Conservation (phyloP, 2,797 vertebrate genomes). For the Alosa sapidissima region DNA sequence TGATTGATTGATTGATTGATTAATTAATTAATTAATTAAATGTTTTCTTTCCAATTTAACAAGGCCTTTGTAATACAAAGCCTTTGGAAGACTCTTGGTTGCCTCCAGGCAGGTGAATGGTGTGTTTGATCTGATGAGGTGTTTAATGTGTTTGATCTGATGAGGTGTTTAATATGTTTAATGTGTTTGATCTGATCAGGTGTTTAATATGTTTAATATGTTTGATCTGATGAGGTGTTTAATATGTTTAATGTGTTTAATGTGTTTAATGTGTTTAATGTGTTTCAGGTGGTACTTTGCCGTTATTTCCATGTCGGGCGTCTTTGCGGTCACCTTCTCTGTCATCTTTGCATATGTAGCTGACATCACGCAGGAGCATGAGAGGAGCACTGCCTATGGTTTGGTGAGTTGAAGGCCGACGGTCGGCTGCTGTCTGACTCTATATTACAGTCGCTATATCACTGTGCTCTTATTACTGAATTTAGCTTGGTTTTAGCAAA, state of each 20-base stretch:
- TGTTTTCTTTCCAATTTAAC: not conserved
- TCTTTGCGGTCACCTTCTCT: constrained; percentile 91
- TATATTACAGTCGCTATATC: not conserved
- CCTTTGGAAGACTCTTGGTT: too few relatives aligned
- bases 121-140: not conserved
- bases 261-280: too few relatives aligned
- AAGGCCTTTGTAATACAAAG: not conserved
- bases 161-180: too few relatives aligned
- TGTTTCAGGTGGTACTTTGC: constrained; percentile 97
- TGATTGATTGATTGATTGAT: too few relatives aligned
- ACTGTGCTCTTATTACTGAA: not conserved
- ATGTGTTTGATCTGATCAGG: too few relatives aligned
- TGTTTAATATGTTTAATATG: too few relatives aligned
- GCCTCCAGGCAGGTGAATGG: too few relatives aligned
- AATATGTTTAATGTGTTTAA: too few relatives aligned
- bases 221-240: too few relatives aligned
- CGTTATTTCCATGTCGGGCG: constrained; percentile 91
- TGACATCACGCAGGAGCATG: constrained; percentile 90
- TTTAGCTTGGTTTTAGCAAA: not conserved
- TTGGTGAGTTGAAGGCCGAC: constrained; percentile 74
- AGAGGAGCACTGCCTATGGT: constrained; percentile 89
- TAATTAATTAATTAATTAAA: not conserved
- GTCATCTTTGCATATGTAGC: constrained; percentile 92
- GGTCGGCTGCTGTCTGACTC: not conserved
- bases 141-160: not conserved